These are phyloP conservation scores for Embiotoca jacksoni DNA, from an alignment of 2,113 vertebrate species.

Conservation along the genomic window DNA sequence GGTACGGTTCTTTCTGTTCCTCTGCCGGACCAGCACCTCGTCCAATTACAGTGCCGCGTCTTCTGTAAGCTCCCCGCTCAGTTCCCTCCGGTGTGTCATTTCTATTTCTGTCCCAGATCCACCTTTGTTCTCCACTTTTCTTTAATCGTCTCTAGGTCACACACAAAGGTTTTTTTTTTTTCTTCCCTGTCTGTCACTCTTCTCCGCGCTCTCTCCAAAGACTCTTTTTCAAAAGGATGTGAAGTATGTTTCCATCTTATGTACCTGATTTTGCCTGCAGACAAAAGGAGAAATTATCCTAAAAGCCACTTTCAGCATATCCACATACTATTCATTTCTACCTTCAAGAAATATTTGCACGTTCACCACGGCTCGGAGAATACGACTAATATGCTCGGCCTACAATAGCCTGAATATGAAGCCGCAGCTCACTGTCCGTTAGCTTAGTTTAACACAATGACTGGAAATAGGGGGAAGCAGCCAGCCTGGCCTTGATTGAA, in stretches of 20 bases:
- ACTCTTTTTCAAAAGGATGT: background rate
- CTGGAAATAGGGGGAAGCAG: too few species aligned
- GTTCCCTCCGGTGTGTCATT: constrained; percentile 57
- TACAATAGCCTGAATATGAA: too few species aligned
- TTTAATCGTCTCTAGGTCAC: constrained; percentile 46
- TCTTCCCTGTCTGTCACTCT: background rate
- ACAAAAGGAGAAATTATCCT: background rate
- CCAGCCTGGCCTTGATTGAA: too few species aligned
- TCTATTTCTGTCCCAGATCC: constrained; percentile 52
- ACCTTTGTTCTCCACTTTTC: constrained; percentile 46
- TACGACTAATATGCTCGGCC: too few species aligned
- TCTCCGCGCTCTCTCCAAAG: background rate
- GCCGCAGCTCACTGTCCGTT: too few species aligned
- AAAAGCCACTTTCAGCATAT: too few species aligned
- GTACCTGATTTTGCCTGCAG: background rate
- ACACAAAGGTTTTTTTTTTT: constrained; percentile 1
- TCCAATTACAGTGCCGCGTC: constrained; percentile 64
- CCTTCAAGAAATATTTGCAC: too few species aligned
- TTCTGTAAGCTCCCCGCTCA: constrained; percentile 35
- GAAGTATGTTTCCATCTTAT: background rate
- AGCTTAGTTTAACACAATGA: too few species aligned
- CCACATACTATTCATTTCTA: too few species aligned
- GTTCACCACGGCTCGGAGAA: too few species aligned
- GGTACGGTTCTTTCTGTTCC: constrained; percentile 29
- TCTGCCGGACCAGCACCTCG: constrained; percentile 46